Conservation (phyloP, 2,888 invertebrate species). For the Orchesellides sinensis region DNA sequence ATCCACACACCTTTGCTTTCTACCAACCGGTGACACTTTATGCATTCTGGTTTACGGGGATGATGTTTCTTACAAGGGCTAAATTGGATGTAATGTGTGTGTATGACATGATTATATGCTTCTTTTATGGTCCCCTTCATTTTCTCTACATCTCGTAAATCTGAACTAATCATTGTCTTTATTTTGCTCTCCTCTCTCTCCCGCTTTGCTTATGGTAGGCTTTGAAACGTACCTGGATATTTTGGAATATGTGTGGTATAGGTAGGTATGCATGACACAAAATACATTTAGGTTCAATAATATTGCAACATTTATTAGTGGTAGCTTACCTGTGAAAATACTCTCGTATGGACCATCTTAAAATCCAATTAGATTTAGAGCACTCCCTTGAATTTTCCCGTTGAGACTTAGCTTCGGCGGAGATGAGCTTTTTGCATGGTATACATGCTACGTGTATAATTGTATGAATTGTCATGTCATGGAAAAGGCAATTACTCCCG, state of each 20-base stretch:
- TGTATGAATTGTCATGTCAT: too few species aligned
- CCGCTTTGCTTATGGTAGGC: neutral
- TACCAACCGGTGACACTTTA: too few species aligned
- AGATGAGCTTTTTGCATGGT: too few species aligned
- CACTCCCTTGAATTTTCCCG: neutral
- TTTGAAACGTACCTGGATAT: too few species aligned
- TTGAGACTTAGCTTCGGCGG: neutral
- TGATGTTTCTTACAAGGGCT: neutral
- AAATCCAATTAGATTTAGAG: conserved; percentile 17
- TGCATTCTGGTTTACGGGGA: too few species aligned
- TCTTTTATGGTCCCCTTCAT: conserved; percentile 28
- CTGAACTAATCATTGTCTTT: conserved; percentile 59
- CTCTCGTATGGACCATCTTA: conserved; percentile 4
- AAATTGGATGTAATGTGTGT: conserved; percentile 17
- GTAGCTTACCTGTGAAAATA: neutral
- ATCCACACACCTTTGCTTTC: neutral
- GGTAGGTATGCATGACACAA: neutral
- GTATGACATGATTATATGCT: conserved; percentile 20
- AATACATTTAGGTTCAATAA: neutral
- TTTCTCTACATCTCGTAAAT: conserved; percentile 54
- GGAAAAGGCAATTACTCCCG: neutral
- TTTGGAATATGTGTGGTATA: too few species aligned
- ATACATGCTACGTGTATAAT: too few species aligned
- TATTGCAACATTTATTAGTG: conserved; percentile 14
- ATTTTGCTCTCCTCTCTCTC: neutral